phyloP scores from a whole-genome alignment of 2,113 vertebrate species.

The Tor tambroides region DNA sequence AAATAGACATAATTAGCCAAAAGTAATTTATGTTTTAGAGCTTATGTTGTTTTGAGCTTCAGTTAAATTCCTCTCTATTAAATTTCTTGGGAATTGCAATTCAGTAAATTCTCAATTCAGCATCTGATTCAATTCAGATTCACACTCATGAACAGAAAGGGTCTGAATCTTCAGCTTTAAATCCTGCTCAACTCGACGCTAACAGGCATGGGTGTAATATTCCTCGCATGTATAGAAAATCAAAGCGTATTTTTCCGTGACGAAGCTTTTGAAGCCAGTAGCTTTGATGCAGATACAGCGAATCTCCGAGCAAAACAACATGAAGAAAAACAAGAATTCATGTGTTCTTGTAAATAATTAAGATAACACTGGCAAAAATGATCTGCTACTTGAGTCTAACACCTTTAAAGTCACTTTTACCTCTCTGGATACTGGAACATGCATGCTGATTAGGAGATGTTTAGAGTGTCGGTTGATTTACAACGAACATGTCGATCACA shows the following conservation, averaged over 20 bases:
- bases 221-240: constrained; percentile 58
- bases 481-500: neutral
- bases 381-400: neutral
- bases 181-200: neutral
- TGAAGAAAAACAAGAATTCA: neutral
- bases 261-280: constrained; percentile 40
- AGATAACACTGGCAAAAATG: neutral
- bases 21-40: neutral
- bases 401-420: neutral
- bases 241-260: constrained; percentile 41
- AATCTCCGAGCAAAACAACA: neutral
- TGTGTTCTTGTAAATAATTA: neutral
- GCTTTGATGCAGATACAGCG: constrained; percentile 30
- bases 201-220: constrained; percentile 51
- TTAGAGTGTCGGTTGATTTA: constrained; percentile 42
- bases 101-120: neutral
- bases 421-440: constrained; percentile 24
- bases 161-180: neutral
- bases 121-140: neutral
- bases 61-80: neutral
- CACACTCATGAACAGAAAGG: neutral
- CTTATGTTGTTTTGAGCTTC: neutral
- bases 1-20: neutral
- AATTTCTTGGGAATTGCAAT: neutral
- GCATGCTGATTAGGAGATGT: constrained; percentile 67